phyloP scores from a whole-genome alignment of 2,113 vertebrate species.

The Donacobius atricapilla region DNA sequence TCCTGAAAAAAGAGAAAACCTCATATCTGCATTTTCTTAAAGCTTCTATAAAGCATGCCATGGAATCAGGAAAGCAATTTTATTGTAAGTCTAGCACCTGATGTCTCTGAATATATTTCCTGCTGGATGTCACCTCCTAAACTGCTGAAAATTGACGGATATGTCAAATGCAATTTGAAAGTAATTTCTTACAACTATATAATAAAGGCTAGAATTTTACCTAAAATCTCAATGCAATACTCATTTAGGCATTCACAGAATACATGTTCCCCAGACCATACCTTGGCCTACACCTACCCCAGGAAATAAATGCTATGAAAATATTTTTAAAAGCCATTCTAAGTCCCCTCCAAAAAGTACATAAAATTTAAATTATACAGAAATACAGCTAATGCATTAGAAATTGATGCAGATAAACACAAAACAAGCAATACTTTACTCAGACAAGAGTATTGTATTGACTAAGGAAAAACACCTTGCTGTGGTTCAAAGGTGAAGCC shows the following conservation, averaged over 20 bases:
- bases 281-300: accelerated
- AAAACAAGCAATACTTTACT: neutral
- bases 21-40: neutral
- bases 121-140: neutral
- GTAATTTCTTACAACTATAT: neutral
- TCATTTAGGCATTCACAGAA: neutral
- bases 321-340: neutral
- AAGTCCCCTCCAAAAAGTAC: neutral
- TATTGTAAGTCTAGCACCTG: neutral
- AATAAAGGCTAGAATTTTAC: neutral
- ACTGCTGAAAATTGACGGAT: neutral
- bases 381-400: neutral
- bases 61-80: neutral
- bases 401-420: neutral
- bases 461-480: neutral
- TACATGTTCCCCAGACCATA: neutral
- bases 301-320: neutral
- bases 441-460: neutral
- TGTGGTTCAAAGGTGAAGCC: neutral
- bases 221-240: neutral
- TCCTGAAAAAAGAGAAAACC: neutral
- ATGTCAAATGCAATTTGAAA: neutral
- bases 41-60: neutral
- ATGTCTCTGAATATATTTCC: neutral
- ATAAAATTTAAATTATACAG: neutral